A percentile compares a stretch with the other conserved stretches of the same genome.
Conservation (phyloP, 2,888 invertebrate genomes). For the Junonia oenone region DNA sequence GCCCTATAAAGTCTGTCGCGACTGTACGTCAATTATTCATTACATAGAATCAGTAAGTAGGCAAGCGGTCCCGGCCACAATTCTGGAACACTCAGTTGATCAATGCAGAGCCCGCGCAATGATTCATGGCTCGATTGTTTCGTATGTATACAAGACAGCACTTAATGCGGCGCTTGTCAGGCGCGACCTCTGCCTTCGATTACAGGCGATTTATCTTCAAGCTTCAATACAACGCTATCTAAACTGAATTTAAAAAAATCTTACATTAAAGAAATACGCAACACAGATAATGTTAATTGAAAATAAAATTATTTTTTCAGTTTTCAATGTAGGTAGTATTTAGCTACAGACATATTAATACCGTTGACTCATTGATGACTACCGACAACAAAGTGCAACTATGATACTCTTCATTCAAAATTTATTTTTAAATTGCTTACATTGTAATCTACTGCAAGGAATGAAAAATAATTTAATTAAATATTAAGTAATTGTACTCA, state of each 20-base stretch:
- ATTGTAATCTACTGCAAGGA: not conserved
- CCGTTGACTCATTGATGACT: not conserved
- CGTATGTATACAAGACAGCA: slow-evolving; percentile 36
- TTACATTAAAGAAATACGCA: not conserved
- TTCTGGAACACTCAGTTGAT: slow-evolving; percentile 25
- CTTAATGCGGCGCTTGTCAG: slow-evolving; percentile 37
- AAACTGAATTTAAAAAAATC: not conserved
- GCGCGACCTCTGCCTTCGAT: slow-evolving; percentile 12
- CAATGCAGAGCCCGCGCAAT: slow-evolving; percentile 30
- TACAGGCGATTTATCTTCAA: slow-evolving; percentile 3
- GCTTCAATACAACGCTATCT: not conserved
- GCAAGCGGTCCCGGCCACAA: slow-evolving; percentile 24
- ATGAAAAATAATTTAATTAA: not conserved
- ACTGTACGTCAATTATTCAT: slow-evolving; percentile 56
- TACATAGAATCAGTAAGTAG: slow-evolving; percentile 47
- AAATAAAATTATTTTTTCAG: too few relatives aligned
- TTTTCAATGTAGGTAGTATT: not conserved
- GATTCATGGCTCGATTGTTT: slow-evolving; percentile 48
- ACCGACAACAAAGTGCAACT: not conserved
- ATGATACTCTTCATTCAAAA: not conserved
- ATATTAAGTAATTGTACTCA: too few relatives aligned
- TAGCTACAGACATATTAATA: not conserved
- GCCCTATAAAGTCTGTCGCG: slow-evolving; percentile 57
- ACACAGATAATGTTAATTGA: not conserved
- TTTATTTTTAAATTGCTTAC: not conserved